Percentiles rank a stretch among this genome's conserved stretches.
Conservation (phyloP, 92 coral and sea anemone genomes). For the Porites lobata region DNA sequence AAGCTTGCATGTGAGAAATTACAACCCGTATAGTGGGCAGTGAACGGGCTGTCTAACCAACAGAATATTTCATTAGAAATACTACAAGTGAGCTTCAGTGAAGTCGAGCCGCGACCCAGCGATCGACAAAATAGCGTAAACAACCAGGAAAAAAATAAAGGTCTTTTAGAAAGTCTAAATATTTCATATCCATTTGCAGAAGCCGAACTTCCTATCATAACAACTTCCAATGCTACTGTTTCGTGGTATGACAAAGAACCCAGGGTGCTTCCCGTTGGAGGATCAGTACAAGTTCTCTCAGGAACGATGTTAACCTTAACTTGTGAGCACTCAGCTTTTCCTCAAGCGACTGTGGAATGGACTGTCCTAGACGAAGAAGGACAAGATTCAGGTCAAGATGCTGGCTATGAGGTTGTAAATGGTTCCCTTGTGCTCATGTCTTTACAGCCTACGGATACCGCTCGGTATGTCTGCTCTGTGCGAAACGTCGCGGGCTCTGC, state of each 20-base stretch:
- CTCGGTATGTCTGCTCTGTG: slow-evolving; percentile 85
- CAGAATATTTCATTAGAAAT: too few species aligned
- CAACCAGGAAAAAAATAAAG: too few species aligned
- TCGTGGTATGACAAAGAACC: slow-evolving; percentile 81
- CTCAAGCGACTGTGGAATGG: slow-evolving; percentile 78
- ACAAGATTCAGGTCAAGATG: slow-evolving; percentile 51
- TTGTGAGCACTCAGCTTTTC: slow-evolving; percentile 80
- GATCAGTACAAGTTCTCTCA: slow-evolving; percentile 72
- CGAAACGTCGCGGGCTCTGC: slow-evolving; percentile 82
- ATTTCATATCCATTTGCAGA: slow-evolving; percentile 36
- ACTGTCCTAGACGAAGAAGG: slow-evolving; percentile 57
- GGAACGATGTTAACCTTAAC: slow-evolving; percentile 77
- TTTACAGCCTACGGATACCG: slow-evolving; percentile 83
- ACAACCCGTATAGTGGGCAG: too few species aligned
- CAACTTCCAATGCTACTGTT: slow-evolving; percentile 66
- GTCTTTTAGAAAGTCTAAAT: too few species aligned
- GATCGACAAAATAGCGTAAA: too few species aligned
- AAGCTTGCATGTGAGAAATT: too few species aligned
- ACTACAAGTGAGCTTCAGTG: too few species aligned
- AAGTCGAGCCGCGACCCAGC: too few species aligned
- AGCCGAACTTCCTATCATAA: slow-evolving; percentile 72
- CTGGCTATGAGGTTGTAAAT: slow-evolving; percentile 48
- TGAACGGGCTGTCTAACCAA: too few species aligned
- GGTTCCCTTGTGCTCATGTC: slow-evolving; percentile 61
- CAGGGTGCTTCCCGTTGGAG: slow-evolving; percentile 70